A percentile compares a stretch with the other conserved stretches of the same genome.
phyloP scores from a whole-genome alignment of 2,888 invertebrate species.

The Mythimna loreyi region DNA sequence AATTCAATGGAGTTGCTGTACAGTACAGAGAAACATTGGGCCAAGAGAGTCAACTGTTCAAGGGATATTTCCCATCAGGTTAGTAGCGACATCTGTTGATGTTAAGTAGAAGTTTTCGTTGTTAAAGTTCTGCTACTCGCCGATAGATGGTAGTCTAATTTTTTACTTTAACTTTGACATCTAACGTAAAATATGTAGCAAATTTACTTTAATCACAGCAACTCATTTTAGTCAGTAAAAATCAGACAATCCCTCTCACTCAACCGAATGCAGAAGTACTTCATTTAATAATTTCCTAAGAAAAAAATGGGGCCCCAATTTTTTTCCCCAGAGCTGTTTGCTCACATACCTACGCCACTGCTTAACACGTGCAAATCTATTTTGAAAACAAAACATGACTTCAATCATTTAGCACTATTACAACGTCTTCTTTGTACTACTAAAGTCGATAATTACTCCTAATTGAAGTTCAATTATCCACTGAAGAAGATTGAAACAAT shows the following conservation, averaged over 20 bases:
- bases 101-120: background rate
- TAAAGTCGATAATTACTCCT: conserved; percentile 22
- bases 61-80: conserved; percentile 94
- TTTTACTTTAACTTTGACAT: too few relatives aligned
- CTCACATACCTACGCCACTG: background rate
- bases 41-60: conserved; percentile 95
- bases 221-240: too few relatives aligned
- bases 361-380: background rate
- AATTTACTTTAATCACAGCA: too few relatives aligned
- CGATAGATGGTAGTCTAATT: conserved; percentile 18
- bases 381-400: conserved; percentile 15
- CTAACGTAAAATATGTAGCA: too few relatives aligned
- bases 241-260: too few relatives aligned
- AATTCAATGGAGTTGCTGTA: conserved; percentile 95
- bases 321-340: too few relatives aligned
- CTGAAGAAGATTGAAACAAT: conserved; percentile 10
- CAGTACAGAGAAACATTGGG: conserved; percentile 97
- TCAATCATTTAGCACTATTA: background rate
- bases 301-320: too few relatives aligned
- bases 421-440: conserved; percentile 2
- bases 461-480: conserved; percentile 40
- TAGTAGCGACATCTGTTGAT: conserved; percentile 39
- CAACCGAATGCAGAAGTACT: too few relatives aligned
- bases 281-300: too few relatives aligned
- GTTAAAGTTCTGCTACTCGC: conserved; percentile 1